Base-by-base conservation (phyloP, 2,888 invertebrate species). In the Caenorhabditis panamensis region DNA sequence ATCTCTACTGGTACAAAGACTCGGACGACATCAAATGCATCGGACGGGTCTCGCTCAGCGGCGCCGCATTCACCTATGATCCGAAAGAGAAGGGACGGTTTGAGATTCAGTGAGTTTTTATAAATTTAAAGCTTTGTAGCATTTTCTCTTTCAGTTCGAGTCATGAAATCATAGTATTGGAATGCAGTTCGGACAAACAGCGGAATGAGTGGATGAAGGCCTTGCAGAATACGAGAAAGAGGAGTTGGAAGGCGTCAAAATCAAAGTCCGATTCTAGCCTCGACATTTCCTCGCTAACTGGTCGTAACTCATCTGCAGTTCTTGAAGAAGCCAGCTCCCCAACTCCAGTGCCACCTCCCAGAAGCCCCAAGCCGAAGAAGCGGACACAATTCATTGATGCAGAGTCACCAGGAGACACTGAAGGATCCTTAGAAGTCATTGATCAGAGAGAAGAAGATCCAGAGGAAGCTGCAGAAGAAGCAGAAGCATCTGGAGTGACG, bases 21-120 rank as follows among this genome's bases (percentile, higher is more conserved):
- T 79, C 84, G 3, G 81, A 83, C 24, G 89, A 89, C 73, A 83
- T 89, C 8, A 82, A 85, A 51, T 87, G 86, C 56, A 73, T 84
- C 18, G 89, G 89, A 9, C 69, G 88, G 31, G 78, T 89, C 18
- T 73, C 83, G 16, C 71, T 89, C 41, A 76, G 79, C 22, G 89
- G 89, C 2, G 88, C 89, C 26, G 89, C 89, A 3, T 89, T 89
- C 62, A 88, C 88, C 0, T 89, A 86, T 76, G 87, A 89, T 76
- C 88, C 89, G 4, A 73, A 82, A 24, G 87, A 89, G 54, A 84
- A 83, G 49, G 88, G 88, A 11, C 67, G 85, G n/a, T 89, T 89
- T 77, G 89, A 88, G 41, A 88, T 89, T 36, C 88, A 87, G 88
- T 89, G 26, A 68, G 83, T 78, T 16, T 11, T 41, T 67, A 20